Evolutionary conservation across 2,888 invertebrate genomes (phyloP).

Genomic region (Idaea dimidiata): DNA sequence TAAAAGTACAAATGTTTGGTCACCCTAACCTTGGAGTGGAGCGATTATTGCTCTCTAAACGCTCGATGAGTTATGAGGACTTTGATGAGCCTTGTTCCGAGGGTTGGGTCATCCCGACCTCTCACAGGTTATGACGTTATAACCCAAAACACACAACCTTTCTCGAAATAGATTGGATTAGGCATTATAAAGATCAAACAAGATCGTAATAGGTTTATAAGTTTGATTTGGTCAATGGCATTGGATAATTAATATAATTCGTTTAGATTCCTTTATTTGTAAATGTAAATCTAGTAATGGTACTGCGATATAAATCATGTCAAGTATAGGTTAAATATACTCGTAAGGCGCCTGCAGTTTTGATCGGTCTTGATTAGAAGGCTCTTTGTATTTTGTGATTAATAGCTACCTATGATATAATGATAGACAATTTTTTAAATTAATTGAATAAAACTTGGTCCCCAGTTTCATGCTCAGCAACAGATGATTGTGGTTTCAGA

Average conservation of each 20-base stretch:
- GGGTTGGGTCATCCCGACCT: slow-evolving; percentile 2
- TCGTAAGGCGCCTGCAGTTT: no score
- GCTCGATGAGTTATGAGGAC: slow-evolving; percentile 3
- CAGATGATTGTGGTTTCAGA: no score
- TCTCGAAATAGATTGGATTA: background rate
- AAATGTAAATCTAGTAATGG: background rate
- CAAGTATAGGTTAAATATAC: no score
- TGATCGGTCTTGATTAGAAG: no score
- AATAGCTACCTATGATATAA: no score
- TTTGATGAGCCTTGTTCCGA: background rate
- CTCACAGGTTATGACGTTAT: slow-evolving; percentile 3
- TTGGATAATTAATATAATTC: background rate
- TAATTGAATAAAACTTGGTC: no score
- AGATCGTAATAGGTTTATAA: background rate
- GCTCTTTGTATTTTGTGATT: no score
- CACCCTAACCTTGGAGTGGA: background rate
- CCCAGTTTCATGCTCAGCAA: no score
- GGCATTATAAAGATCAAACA: background rate
- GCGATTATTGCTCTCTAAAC: background rate
- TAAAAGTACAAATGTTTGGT: background rate
- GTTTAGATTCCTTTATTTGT: background rate
- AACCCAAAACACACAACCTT: background rate
- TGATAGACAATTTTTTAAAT: no score
- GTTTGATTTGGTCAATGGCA: background rate
- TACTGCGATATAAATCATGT: background rate